Percentiles rank a stretch among this genome's conserved stretches.
Conservation (phyloP, 1,140 invertebrate genomes). For the Euura saliciscinereae region DNA sequence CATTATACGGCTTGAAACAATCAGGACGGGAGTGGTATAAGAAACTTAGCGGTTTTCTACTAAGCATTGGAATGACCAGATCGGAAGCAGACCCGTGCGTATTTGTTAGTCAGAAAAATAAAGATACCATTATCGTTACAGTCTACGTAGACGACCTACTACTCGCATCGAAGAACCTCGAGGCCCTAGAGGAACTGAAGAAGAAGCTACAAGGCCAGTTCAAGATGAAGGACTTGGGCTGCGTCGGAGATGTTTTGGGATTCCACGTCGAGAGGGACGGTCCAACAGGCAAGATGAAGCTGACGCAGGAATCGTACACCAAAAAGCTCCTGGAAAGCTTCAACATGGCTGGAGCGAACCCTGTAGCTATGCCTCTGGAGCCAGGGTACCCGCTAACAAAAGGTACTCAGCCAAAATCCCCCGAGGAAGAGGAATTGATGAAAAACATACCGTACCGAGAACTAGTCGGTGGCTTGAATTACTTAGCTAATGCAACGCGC, state of each 20-base stretch:
- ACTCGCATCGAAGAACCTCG: too few species aligned
- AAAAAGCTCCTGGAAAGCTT: conserved; percentile 18
- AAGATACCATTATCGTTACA: too few species aligned
- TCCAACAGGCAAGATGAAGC: conserved; percentile 14
- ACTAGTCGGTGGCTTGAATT: conserved; percentile 44
- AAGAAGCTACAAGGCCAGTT: too few species aligned
- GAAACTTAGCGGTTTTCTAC: too few species aligned
- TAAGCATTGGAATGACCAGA: too few species aligned
- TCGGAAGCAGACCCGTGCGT: too few species aligned
- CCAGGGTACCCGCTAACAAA: conserved; percentile 27
- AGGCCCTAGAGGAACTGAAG: too few species aligned
- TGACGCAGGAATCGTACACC: conserved; percentile 21
- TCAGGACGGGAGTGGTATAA: conserved; percentile 33
- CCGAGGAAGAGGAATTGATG: conserved; percentile 20
- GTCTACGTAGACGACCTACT: too few species aligned
- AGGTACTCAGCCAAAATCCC: conserved; percentile 21
- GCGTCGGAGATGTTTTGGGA: conserved; percentile 17
- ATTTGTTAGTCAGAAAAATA: too few species aligned
- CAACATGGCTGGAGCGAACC: conserved; percentile 28
- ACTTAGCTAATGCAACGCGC: conserved; percentile 38
- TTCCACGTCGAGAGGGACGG: conserved; percentile 14
- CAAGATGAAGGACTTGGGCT: conserved; percentile 27
- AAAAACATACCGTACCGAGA: conserved; percentile 35
- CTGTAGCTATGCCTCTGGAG: conserved; percentile 22
- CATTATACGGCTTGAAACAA: conserved; percentile 40